Evolutionary conservation across 1,140 invertebrate species (phyloP).

Genomic region (Linepithema humile): DNA sequence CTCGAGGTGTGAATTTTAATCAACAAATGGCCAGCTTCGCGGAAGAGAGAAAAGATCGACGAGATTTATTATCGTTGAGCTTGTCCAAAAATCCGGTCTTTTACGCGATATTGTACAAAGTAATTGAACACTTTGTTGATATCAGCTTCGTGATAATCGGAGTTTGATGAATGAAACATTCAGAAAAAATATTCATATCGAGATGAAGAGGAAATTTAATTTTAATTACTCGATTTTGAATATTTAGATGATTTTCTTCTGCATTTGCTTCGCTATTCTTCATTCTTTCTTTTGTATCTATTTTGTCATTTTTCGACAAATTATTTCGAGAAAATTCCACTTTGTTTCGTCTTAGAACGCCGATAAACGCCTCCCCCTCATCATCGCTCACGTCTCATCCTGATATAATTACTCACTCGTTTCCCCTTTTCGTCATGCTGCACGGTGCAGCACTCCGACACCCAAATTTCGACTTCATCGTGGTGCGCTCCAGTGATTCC

Average conservation of each 20-base stretch:
- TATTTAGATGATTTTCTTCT: slow-evolving; percentile 39
- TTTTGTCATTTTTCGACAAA: slow-evolving; percentile 72
- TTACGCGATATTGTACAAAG: not conserved
- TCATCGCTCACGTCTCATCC: no score
- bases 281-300: slow-evolving; percentile 2
- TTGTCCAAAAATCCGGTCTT: not conserved
- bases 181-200: not conserved
- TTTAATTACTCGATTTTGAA: slow-evolving; percentile 24
- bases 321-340: no score
- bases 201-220: not conserved
- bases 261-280: not conserved
- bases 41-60: not conserved
- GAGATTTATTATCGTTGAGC: not conserved
- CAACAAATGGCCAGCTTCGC: not conserved
- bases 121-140: not conserved
- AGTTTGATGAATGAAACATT: slow-evolving; percentile 1
- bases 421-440: slow-evolving; percentile 56
- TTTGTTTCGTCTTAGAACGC: not conserved
- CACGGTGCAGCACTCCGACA: slow-evolving; percentile 23
- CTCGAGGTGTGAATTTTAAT: slow-evolving; percentile 65
- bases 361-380: not conserved
- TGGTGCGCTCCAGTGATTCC: slow-evolving; percentile 67
- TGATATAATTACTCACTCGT: slow-evolving; percentile 8
- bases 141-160: not conserved
- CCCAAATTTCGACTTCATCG: slow-evolving; percentile 57